Percentiles rank a stretch among this genome's conserved stretches.
These are phyloP conservation scores for Caretta caretta DNA, from an alignment of 2,113 vertebrate genomes.

Conservation along the genomic window DNA sequence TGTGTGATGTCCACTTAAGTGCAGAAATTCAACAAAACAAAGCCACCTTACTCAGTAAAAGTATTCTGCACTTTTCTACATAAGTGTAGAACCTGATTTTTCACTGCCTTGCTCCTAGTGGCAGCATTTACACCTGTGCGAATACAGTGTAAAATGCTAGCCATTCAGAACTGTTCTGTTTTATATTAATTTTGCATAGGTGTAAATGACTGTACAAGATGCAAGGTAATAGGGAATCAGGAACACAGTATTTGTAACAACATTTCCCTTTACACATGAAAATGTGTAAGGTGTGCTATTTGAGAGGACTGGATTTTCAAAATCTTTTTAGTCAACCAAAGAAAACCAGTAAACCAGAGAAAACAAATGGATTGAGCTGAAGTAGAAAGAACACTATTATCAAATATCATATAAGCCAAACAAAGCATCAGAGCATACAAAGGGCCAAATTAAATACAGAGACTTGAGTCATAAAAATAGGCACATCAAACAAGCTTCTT, in stretches of 20 bases:
- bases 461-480: slow-evolving; percentile 9
- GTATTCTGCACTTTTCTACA: neutral
- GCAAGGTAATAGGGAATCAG: neutral
- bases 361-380: neutral
- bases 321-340: neutral
- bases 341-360: neutral
- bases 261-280: neutral
- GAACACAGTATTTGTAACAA: neutral
- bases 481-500: slow-evolving; percentile 33
- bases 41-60: neutral
- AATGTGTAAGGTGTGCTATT: neutral
- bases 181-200: neutral
- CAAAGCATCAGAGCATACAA: neutral
- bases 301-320: slow-evolving; percentile 13
- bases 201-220: neutral
- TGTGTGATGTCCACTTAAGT: neutral
- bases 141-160: neutral
- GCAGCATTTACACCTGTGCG: neutral
- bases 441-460: slow-evolving; percentile 41
- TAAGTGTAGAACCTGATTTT: neutral
- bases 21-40: neutral
- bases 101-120: fast-evolving
- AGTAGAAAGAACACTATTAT: neutral
- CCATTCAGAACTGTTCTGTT: neutral
- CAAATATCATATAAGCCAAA: neutral